Evolutionary conservation across 64 coral and sea anemone genomes (phyloP).

Genomic region (Anthopleura sola): DNA sequence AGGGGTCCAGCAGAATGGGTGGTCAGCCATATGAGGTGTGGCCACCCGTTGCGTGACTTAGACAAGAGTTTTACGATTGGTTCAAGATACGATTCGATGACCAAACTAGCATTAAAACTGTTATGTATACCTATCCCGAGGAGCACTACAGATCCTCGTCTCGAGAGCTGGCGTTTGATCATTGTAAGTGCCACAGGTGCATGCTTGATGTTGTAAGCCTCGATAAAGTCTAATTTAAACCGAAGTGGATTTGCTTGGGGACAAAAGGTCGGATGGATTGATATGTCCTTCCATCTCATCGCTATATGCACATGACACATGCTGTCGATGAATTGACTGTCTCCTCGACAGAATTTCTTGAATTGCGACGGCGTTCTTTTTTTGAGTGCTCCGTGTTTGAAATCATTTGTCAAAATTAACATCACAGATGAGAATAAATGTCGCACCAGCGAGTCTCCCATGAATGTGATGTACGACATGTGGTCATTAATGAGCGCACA

Average conservation of each 20-base stretch:
- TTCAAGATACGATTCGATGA: conserved; percentile 61
- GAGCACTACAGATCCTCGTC: conserved; percentile 49
- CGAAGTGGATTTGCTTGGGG: conserved; percentile 7
- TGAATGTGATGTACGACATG: conserved; percentile 59
- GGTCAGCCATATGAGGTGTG: conserved; percentile 69
- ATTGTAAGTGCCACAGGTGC: conserved; percentile 35
- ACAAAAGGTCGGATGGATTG: conserved; percentile 52
- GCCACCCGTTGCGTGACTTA: conserved; percentile 62
- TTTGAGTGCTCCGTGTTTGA: conserved; percentile 51
- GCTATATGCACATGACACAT: conserved; percentile 74
- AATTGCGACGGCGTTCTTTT: conserved; percentile 32
- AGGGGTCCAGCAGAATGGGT: conserved; percentile 81
- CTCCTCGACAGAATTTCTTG: conserved; percentile 51
- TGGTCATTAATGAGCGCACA: conserved; percentile 42
- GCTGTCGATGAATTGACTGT: conserved; percentile 83
- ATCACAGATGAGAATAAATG: conserved; percentile 81
- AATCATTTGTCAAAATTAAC: conserved; percentile 68
- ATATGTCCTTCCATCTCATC: conserved; percentile 60
- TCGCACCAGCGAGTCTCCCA: conserved; percentile 85
- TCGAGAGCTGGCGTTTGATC: conserved; percentile 33
- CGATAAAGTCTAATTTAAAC: conserved; percentile 57
- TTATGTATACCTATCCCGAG: conserved; percentile 83
- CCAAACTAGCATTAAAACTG: conserved; percentile 57
- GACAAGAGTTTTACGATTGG: conserved; percentile 58
- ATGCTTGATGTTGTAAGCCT: conserved; percentile 74